Evolutionary conservation across 2,888 invertebrate genomes (phyloP).

Genomic region (Eupithecia tripunctaria): DNA sequence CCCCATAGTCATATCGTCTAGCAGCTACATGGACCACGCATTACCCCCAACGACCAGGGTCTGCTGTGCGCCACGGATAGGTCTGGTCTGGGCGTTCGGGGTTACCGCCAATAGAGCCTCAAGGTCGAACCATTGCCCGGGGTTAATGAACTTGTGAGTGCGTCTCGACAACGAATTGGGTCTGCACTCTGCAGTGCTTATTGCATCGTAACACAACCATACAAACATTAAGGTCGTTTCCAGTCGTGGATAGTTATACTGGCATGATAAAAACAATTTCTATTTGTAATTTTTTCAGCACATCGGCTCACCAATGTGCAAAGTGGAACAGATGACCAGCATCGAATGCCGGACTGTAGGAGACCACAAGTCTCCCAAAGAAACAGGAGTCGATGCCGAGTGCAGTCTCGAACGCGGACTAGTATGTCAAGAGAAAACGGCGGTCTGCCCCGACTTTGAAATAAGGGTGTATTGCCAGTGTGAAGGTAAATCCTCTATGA

Average conservation of each 20-base stretch:
- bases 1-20: too few species aligned
- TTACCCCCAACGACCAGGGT: conserved; percentile 66
- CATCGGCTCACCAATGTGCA: conserved; percentile 84
- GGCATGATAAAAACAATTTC: background rate
- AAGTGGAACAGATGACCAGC: conserved; percentile 85
- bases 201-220: background rate
- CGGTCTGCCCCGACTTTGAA: conserved; percentile 91
- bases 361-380: conserved; percentile 86
- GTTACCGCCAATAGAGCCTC: conserved; percentile 83
- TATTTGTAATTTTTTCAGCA: conserved; percentile 50
- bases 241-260: background rate
- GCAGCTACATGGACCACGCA: conserved; percentile 45
- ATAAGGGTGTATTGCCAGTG: conserved; percentile 89
- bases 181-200: background rate
- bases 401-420: conserved; percentile 91
- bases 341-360: conserved; percentile 91
- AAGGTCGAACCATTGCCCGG: conserved; percentile 85
- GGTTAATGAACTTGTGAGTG: conserved; percentile 73
- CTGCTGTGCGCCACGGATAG: conserved; percentile 86
- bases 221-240: background rate
- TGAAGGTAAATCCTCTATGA: conserved; percentile 47
- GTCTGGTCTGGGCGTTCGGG: too few species aligned
- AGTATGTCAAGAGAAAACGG: conserved; percentile 83
- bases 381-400: conserved; percentile 89
- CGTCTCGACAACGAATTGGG: background rate